Evolutionary conservation across 2,113 vertebrate genomes (phyloP), one percentile per base, ranked within the genome.

Genomic region (Galbula dea): DNA sequence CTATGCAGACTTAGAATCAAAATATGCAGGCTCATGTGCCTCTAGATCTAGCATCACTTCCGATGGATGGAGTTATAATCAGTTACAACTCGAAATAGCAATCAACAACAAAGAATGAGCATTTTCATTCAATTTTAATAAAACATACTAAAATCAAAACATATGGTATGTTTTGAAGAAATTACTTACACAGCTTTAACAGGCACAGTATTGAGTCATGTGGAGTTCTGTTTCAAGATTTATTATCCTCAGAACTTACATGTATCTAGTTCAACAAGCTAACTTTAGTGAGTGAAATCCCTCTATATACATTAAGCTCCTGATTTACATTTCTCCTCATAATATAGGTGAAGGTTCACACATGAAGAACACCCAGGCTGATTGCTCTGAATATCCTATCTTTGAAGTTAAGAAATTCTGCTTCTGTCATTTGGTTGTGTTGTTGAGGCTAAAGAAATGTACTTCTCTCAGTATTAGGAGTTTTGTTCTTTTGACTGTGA

Each of bases 201-300:
- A 88, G 85, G 65, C 52, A 81, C 41, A 43, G 27, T 63, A 12
- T 43, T 92, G 68, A 94, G 55, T 79, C 82, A 78, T 27, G 58
- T 58, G 77, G 43, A 86, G 68, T 57, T 55, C 15, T 17, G 11
- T 82, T 87, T 83, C n/a, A 86, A 69, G 75, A 92, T 96, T 96
- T 92, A 94, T 96, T 96, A 95, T 79, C 67, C 84, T 82, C 94
- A 71, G 72, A 83, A 81, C 61, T 96, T 96, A 82, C 79, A 68
- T 90, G 89, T 78, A 91, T 86, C 87, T 95, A 52, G 57, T 84
- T 96, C 46, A 96, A 93, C 78, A 96, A 95, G 85, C 81, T 87
- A 81, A 94, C 92, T 59, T 72, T 78, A 93, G 84, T 85, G 10
- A 52, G 32, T 78, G 71, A 81, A 94, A 93, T 96, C 89, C 30